Conservation (phyloP, 64 coral and sea anemone genomes). For the Stylophora pistillata region DNA sequence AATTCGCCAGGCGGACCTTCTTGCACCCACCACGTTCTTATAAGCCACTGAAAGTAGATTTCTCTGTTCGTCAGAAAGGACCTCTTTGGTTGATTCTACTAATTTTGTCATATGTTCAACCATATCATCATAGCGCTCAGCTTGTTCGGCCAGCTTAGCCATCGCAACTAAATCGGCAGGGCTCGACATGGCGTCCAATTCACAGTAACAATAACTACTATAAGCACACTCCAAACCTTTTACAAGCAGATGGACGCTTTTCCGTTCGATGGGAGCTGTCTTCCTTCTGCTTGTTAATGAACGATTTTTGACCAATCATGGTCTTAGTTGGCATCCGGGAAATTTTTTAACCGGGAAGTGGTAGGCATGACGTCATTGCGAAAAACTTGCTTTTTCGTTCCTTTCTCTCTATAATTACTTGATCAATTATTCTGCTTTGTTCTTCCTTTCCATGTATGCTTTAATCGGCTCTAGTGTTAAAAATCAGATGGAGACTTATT, state of each 20-base stretch:
- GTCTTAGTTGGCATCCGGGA: not conserved
- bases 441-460: no score
- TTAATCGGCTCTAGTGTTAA: no score
- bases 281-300: not conserved
- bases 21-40: slow-evolving; percentile 83
- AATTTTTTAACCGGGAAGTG: not conserved
- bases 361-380: not conserved
- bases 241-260: not conserved
- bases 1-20: slow-evolving; percentile 72
- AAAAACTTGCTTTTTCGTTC: not conserved
- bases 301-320: not conserved
- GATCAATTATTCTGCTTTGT: no score
- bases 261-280: not conserved
- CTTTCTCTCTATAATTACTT: not conserved
- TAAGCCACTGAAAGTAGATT: slow-evolving; percentile 89
- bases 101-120: slow-evolving; percentile 60
- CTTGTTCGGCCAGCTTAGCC: slow-evolving; percentile 80
- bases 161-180: slow-evolving; percentile 48
- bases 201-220: no score
- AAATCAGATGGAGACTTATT: no score
- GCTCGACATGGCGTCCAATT: not conserved
- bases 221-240: no score
- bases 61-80: slow-evolving; percentile 69
- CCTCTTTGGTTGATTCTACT: slow-evolving; percentile 13
- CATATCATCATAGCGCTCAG: slow-evolving; percentile 90